A percentile compares a stretch with the other conserved stretches of the same genome.
Evolutionary conservation across 2,113 vertebrate genomes (phyloP).

Genomic region (Dromaius novaehollandiae): DNA sequence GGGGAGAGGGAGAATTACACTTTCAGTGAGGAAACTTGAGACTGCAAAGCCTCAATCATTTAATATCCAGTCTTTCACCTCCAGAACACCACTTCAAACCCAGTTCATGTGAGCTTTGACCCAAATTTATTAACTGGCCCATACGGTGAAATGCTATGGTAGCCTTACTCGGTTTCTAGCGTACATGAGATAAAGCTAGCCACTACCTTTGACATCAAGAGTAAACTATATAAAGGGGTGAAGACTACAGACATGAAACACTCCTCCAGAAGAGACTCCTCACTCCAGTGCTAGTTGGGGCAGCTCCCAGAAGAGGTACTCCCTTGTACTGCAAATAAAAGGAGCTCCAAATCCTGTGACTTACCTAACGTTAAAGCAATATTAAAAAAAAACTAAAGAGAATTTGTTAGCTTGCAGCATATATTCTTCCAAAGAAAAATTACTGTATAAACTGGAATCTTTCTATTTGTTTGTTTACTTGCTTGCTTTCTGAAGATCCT

Average conservation of each 20-base stretch:
- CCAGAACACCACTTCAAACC: slow-evolving; percentile 3
- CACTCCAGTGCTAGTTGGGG: background rate
- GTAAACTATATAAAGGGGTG: background rate
- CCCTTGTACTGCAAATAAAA: background rate
- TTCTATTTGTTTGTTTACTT: background rate
- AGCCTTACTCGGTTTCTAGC: background rate
- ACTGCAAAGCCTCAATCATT: slow-evolving; percentile 4
- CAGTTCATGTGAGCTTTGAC: background rate
- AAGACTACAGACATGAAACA: background rate
- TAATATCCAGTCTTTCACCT: background rate
- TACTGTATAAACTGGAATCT: background rate
- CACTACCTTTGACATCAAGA: background rate
- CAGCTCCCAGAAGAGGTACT: background rate
- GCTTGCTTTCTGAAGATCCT: background rate
- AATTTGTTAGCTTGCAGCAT: background rate
- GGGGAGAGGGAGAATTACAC: background rate
- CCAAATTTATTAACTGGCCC: slow-evolving; percentile 5
- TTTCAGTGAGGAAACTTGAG: background rate
- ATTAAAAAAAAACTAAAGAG: background rate
- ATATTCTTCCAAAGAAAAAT: background rate
- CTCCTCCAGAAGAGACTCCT: background rate
- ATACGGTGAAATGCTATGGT: background rate
- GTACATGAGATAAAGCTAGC: background rate
- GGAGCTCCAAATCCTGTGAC: background rate
- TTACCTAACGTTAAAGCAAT: background rate